These are phyloP conservation scores for Mola mola DNA, from an alignment of 2,113 vertebrate species.

Conservation along the genomic window DNA sequence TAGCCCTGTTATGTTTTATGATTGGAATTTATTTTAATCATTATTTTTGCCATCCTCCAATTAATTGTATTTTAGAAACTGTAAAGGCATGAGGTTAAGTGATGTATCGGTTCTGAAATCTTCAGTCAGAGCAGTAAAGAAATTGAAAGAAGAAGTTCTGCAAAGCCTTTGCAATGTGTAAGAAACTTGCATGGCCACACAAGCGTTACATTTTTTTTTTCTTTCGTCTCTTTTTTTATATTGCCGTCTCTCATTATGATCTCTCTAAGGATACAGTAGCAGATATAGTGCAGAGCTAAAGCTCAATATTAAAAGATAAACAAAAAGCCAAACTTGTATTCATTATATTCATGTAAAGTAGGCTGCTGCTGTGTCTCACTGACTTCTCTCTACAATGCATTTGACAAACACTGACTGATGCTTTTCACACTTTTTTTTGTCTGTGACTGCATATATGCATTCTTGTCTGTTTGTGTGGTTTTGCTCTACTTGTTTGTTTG, in stretches of 20 bases:
- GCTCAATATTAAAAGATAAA: constrained; percentile 15
- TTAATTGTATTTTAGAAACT: constrained; percentile 22
- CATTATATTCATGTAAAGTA: constrained; percentile 9
- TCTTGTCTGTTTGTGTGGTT: constrained; percentile 39
- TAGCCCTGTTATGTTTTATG: constrained; percentile 35
- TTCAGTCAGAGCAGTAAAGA: background rate
- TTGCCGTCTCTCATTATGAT: background rate
- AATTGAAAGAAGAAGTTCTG: constrained; percentile 35
- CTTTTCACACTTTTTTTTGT: constrained; percentile 57
- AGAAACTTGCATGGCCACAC: constrained; percentile 32
- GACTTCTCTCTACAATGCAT: constrained; percentile 33
- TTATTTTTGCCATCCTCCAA: constrained; percentile 27
- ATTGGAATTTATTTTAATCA: constrained; percentile 48
- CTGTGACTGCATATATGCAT: constrained; percentile 21
- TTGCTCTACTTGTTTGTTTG: constrained; percentile 7
- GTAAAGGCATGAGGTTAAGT: background rate
- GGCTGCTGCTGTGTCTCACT: constrained; percentile 9
- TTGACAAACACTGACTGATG: constrained; percentile 6
- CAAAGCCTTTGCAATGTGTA: constrained; percentile 55
- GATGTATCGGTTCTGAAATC: background rate
- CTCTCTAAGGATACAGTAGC: constrained; percentile 26
- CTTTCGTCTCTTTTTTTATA: background rate
- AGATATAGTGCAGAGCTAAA: constrained; percentile 5
- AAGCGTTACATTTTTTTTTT: too few species aligned
- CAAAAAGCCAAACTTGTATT: constrained; percentile 29